Conservation (phyloP, 2,113 vertebrate species). For the Coptodon bakossiorum region DNA sequence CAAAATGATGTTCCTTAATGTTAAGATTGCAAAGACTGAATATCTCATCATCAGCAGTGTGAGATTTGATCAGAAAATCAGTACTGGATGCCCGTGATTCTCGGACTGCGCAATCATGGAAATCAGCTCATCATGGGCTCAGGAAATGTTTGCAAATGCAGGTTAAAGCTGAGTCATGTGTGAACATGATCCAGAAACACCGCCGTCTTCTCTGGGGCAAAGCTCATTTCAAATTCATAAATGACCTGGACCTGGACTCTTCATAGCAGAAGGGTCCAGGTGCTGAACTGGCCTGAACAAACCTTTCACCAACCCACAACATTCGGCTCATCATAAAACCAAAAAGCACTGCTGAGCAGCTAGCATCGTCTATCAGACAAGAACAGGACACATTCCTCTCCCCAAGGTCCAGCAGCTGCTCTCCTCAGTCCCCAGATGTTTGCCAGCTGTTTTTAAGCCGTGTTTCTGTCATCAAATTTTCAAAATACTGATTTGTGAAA, state of each 20-base stretch:
- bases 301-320: background rate
- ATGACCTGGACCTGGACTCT: background rate
- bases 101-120: background rate
- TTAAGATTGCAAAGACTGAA: background rate
- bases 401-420: background rate
- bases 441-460: rapidly evolving
- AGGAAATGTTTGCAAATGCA: background rate
- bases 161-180: background rate
- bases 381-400: background rate
- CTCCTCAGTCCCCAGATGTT: background rate
- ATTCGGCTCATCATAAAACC: background rate
- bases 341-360: background rate
- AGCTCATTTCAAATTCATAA: background rate
- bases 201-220: rapidly evolving
- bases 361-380: background rate
- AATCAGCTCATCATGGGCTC: background rate
- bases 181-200: rapidly evolving
- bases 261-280: background rate
- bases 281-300: background rate
- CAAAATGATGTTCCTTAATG: background rate
- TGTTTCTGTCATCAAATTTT: rapidly evolving
- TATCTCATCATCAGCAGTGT: background rate
- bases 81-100: background rate
- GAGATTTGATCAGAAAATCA: rapidly evolving
- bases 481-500: background rate